Conservation (phyloP, 2,888 invertebrate species). For the Drosophila lacicola region DNA sequence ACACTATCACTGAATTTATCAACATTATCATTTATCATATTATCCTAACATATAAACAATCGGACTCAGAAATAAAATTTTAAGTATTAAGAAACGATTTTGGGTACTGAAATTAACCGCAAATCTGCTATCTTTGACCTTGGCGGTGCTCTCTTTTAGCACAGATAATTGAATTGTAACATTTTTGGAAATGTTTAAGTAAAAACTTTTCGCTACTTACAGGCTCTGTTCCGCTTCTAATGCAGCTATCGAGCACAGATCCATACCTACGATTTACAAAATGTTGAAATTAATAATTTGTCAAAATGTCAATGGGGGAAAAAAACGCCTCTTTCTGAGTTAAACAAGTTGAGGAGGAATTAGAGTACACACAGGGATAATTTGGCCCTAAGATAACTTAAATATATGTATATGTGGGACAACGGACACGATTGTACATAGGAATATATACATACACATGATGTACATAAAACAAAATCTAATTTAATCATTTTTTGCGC, state of each 20-base stretch:
- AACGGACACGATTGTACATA: neutral
- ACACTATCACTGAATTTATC: no score
- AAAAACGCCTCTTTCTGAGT: neutral
- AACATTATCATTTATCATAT: no score
- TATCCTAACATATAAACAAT: no score
- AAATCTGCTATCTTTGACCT: no score
- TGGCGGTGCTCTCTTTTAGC: no score
- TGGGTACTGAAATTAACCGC: no score
- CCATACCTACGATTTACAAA: neutral
- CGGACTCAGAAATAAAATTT: no score
- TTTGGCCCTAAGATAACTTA: neutral
- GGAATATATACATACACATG: conserved; percentile 4
- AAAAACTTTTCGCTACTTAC: conserved; percentile 1
- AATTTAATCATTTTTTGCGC: conserved; percentile 19
- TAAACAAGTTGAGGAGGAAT: neutral
- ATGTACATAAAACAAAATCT: neutral
- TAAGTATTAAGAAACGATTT: no score
- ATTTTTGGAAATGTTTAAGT: no score
- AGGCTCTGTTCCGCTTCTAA: neutral
- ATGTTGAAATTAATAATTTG: neutral
- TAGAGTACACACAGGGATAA: conserved; percentile 1
- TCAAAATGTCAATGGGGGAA: no score
- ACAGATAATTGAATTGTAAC: no score
- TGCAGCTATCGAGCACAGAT: neutral
- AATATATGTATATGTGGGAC: neutral